Evolutionary conservation across 2,797 vertebrate species (phyloP).

Genomic region (Enteromius anoplus): DNA sequence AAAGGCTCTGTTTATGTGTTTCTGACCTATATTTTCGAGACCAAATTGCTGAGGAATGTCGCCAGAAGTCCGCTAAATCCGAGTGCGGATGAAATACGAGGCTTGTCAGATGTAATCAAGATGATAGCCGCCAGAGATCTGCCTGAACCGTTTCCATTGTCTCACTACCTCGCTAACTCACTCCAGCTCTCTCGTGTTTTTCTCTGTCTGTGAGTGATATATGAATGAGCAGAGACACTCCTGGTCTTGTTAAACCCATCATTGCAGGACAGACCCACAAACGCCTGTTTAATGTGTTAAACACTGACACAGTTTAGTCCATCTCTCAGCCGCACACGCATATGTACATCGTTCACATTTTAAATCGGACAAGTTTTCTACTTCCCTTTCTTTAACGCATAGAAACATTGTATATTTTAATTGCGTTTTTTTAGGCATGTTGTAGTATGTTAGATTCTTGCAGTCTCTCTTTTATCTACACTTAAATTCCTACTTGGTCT

Average conservation of each 20-base stretch:
- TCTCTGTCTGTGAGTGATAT: conserved; percentile 55
- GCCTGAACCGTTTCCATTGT: conserved; percentile 23
- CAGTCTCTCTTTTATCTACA: background rate
- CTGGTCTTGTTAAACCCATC: conserved; percentile 76
- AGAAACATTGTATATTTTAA: background rate
- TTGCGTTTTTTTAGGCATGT: background rate
- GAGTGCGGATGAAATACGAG: conserved; percentile 28
- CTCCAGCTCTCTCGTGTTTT: background rate
- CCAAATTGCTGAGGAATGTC: conserved; percentile 30
- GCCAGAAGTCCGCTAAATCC: conserved; percentile 25
- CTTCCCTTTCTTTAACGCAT: background rate
- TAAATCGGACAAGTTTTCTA: background rate
- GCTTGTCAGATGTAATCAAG: conserved; percentile 33
- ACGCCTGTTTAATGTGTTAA: conserved; percentile 30
- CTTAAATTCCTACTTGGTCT: background rate
- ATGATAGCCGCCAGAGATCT: conserved; percentile 39
- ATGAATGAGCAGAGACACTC: conserved; percentile 64
- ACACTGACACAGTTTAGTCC: conserved; percentile 15
- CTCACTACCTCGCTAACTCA: conserved; percentile 26
- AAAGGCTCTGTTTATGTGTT: conserved; percentile 25
- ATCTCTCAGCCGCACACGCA: conserved; percentile 42
- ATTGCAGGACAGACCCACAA: conserved; percentile 53
- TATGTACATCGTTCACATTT: conserved; percentile 4
- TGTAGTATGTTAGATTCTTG: background rate
- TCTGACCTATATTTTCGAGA: conserved; percentile 43